Percentiles rank a stretch among this genome's conserved stretches.
These are phyloP conservation scores for Crocuta crocuta DNA, from an alignment of 2,113 vertebrate species.

Conservation along the genomic window DNA sequence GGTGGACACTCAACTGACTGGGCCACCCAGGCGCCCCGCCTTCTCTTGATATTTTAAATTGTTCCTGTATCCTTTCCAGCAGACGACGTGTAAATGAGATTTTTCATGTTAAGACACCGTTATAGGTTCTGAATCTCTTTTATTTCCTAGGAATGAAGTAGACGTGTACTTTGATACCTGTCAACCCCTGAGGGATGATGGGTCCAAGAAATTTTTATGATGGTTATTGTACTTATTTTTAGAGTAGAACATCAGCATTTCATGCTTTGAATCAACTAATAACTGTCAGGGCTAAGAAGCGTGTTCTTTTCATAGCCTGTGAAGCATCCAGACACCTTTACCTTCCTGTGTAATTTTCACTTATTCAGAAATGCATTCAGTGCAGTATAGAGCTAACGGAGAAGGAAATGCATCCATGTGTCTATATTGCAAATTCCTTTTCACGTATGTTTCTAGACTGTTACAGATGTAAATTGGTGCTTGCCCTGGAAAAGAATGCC, in stretches of 20 bases:
- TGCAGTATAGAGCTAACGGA: neutral
- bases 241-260: slow-evolving; percentile 45
- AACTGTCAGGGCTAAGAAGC: neutral
- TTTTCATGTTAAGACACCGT: neutral
- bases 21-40: too few relatives aligned
- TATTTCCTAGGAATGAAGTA: slow-evolving; percentile 25
- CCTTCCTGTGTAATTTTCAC: slow-evolving; percentile 14
- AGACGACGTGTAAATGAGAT: neutral
- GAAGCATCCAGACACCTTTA: neutral
- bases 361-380: neutral
- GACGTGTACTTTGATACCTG: neutral
- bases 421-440: neutral
- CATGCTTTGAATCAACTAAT: neutral
- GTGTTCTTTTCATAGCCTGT: slow-evolving; percentile 18
- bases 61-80: slow-evolving; percentile 8
- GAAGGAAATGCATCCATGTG: neutral
- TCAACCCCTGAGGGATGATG: neutral
- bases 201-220: slow-evolving; percentile 19
- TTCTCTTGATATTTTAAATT: neutral
- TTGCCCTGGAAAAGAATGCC: neutral
- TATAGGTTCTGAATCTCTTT: neutral
- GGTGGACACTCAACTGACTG: too few relatives aligned
- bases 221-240: slow-evolving; percentile 60
- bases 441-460: neutral
- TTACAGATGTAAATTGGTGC: neutral